A percentile compares a stretch with the other conserved stretches of the same genome.
Evolutionary conservation across 2,888 invertebrate species (phyloP).

Genomic region (Sarcophaga caerulescens): DNA sequence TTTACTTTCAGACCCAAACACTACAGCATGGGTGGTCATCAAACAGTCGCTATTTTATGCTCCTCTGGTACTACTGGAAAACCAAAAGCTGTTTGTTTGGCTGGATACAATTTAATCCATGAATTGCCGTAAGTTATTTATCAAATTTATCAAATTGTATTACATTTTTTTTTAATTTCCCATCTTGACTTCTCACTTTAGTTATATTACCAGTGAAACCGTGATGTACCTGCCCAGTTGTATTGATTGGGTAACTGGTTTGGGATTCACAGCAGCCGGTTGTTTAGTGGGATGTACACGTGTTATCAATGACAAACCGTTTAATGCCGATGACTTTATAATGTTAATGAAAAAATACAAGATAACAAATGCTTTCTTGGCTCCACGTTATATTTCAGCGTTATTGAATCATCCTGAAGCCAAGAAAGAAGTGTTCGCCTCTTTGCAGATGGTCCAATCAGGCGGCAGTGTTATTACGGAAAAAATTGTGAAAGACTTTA

Average conservation of each 20-base stretch:
- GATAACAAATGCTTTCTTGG: constrained; percentile 66
- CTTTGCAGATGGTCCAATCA: constrained; percentile 67
- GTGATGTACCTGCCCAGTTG: constrained; percentile 68
- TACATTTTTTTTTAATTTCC: background rate
- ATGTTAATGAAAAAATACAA: constrained; percentile 73
- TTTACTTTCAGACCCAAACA: constrained; percentile 42
- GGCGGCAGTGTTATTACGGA: constrained; percentile 69
- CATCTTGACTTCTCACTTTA: background rate
- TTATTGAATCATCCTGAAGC: constrained; percentile 67
- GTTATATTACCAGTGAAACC: constrained; percentile 58
- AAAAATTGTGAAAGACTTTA: constrained; percentile 49
- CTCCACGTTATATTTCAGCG: constrained; percentile 73
- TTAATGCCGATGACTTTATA: constrained; percentile 70
- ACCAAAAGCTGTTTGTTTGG: constrained; percentile 59
- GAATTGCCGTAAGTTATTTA: constrained; percentile 37
- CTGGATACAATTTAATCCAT: background rate
- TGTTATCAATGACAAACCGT: constrained; percentile 72
- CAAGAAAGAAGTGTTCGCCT: constrained; percentile 60
- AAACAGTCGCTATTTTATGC: constrained; percentile 60
- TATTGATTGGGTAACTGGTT: constrained; percentile 74
- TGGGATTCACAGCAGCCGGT: constrained; percentile 67
- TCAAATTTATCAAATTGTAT: background rate
- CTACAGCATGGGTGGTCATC: constrained; percentile 35
- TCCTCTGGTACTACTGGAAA: constrained; percentile 64
- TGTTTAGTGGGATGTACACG: constrained; percentile 71